Evolutionary conservation across 1,140 invertebrate genomes (phyloP).

Genomic region (Eupristina koningsbergeri): DNA sequence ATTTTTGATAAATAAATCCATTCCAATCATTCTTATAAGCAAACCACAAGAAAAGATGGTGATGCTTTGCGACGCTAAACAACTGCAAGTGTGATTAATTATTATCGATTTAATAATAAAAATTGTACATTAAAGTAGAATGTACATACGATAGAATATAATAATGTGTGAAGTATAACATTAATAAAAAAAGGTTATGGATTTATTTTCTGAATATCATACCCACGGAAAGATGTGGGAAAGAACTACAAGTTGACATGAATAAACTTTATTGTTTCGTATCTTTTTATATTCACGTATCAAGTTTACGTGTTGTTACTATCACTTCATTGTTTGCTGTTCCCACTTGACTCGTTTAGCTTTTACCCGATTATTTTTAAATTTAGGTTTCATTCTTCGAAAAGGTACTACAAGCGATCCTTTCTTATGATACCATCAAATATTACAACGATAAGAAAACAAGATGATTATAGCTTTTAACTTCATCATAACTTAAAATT

Average conservation of each 20-base stretch:
- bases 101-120: too few species aligned
- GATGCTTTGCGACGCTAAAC: too few species aligned
- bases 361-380: slow-evolving; percentile 5
- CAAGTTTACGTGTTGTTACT: not conserved
- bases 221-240: slow-evolving; percentile 12
- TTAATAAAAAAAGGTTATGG: not conserved
- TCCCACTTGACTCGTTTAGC: slow-evolving; percentile 3
- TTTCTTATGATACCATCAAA: not conserved
- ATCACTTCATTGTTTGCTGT: not conserved
- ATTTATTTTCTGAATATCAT: slow-evolving; percentile 38
- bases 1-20: too few species aligned
- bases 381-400: not conserved
- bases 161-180: not conserved
- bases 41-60: too few species aligned
- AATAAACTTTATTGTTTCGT: slow-evolving; percentile 24
- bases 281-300: not conserved
- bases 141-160: not conserved
- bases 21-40: too few species aligned
- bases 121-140: slow-evolving; percentile 19
- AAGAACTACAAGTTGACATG: slow-evolving; percentile 1
- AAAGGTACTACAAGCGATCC: not conserved
- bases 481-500: too few species aligned
- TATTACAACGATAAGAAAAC: not conserved
- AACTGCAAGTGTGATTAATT: too few species aligned
- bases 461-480: not conserved